phyloP scores from a whole-genome alignment of 2,113 vertebrate species.

The Anguilla japonica region DNA sequence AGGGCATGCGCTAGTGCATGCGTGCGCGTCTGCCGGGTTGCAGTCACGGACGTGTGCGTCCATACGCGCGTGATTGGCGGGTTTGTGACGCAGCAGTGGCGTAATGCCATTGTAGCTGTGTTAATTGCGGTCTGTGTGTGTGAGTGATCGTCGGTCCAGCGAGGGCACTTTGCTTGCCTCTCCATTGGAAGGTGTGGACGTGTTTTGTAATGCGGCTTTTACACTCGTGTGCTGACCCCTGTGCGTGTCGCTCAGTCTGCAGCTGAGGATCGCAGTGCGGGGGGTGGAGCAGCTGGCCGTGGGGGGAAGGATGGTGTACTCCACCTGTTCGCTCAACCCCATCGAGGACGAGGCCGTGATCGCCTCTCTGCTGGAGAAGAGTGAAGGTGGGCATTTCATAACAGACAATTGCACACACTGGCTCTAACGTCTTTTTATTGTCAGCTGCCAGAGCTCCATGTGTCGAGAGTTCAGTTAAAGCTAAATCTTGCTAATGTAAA shows the following conservation, averaged over 20 bases:
- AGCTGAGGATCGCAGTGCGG: slow-evolving; percentile 90
- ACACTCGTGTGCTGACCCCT: not conserved
- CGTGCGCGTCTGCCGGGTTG: not conserved
- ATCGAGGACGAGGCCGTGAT: slow-evolving; percentile 95
- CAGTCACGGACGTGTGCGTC: not conserved
- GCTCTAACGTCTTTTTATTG: not conserved
- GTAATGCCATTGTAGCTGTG: too few relatives aligned
- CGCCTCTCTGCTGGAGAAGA: slow-evolving; percentile 87
- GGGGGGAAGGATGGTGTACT: slow-evolving; percentile 96
- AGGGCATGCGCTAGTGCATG: not conserved
- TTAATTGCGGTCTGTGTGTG: too few relatives aligned
- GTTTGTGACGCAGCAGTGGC: not conserved
- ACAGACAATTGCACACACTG: not conserved
- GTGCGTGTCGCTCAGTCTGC: slow-evolving; percentile 72
- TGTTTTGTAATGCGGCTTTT: not conserved
- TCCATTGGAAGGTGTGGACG: not conserved
- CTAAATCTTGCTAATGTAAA: not conserved
- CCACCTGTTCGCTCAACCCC: slow-evolving; percentile 93
- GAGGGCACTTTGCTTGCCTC: too few relatives aligned
- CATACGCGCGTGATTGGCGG: not conserved
- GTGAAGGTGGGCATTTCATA: slow-evolving; percentile 76
- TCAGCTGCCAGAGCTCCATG: too few relatives aligned
- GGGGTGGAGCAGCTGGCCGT: slow-evolving; percentile 92
- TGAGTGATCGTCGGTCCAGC: too few relatives aligned
- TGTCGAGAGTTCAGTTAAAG: not conserved